Evolutionary conservation across 1,140 invertebrate species (phyloP).

Genomic region (Limonius californicus): DNA sequence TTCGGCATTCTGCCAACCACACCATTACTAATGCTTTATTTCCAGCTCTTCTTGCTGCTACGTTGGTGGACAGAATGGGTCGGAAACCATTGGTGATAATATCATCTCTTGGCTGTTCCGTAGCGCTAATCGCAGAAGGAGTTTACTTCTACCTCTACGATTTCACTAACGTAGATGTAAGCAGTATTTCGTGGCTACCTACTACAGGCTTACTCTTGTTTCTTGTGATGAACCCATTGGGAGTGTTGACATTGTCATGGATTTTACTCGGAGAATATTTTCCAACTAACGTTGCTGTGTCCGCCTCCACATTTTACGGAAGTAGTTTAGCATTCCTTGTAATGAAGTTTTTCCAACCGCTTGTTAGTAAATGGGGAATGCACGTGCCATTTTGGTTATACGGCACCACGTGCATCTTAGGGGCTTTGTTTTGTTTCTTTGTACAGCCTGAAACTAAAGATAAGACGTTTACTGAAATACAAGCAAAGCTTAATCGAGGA

Average conservation of each 20-base stretch:
- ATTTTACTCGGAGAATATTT: conserved; percentile 5
- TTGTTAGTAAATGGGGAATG: neutral
- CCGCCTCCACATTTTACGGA: neutral
- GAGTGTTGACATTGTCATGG: neutral
- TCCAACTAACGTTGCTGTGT: neutral
- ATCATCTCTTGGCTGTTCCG: conserved; percentile 54
- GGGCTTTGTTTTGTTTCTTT: neutral
- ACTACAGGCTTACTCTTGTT: neutral
- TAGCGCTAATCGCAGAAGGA: conserved; percentile 52
- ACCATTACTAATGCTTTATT: no score
- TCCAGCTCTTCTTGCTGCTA: conserved; percentile 57
- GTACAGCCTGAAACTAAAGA: conserved; percentile 6
- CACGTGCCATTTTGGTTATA: conserved; percentile 9
- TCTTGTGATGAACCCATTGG: neutral
- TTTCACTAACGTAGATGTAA: conserved; percentile 38
- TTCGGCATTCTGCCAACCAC: no score
- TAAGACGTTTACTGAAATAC: conserved; percentile 17
- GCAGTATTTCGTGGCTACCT: conserved; percentile 51
- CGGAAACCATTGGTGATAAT: conserved; percentile 61
- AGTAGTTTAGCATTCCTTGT: neutral
- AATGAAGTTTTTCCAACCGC: neutral
- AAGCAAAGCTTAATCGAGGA: conserved; percentile 13
- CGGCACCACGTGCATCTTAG: neutral
- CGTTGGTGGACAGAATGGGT: conserved; percentile 65
- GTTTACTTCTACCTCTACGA: conserved; percentile 58